These are phyloP conservation scores for Aphelinus atriplicis DNA, from an alignment of 1,140 invertebrate species.

Conservation along the genomic window DNA sequence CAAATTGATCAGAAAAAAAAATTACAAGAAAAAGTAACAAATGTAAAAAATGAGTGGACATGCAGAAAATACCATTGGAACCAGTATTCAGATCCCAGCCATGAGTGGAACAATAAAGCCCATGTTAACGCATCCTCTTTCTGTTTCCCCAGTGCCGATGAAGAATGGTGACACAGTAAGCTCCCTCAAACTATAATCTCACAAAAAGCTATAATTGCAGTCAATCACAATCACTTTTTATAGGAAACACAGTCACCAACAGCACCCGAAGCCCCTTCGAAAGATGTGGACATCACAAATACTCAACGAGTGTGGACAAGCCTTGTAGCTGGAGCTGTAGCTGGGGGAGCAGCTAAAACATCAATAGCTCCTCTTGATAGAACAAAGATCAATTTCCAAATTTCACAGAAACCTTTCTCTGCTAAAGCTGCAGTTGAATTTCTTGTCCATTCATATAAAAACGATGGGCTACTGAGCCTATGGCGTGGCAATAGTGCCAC, in stretches of 20 bases:
- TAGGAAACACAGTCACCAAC: not conserved
- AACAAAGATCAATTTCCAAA: constrained; percentile 98
- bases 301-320: constrained; percentile 73
- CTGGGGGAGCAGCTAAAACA: constrained; percentile 96
- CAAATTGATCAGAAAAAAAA: constrained; percentile 8
- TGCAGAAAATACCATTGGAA: constrained; percentile 14
- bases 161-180: constrained; percentile 13
- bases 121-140: not conserved
- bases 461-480: constrained; percentile 83
- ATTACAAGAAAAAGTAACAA: not conserved
- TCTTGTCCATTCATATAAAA: constrained; percentile 74
- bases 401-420: constrained; percentile 82
- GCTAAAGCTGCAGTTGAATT: constrained; percentile 82
- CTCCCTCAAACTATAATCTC: not conserved
- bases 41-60: constrained; percentile 25
- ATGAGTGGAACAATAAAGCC: constrained; percentile 6
- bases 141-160: not conserved
- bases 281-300: constrained; percentile 56
- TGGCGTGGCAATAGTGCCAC: constrained; percentile 99
- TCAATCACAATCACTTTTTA: constrained; percentile 8
- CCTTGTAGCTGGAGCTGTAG: constrained; percentile 82
- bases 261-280: not conserved
- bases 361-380: constrained; percentile 95
- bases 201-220: too few relatives aligned
- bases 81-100: constrained; percentile 11